Base-by-base conservation (phyloP, 2,888 invertebrate genomes). In the Biston stratarius region DNA sequence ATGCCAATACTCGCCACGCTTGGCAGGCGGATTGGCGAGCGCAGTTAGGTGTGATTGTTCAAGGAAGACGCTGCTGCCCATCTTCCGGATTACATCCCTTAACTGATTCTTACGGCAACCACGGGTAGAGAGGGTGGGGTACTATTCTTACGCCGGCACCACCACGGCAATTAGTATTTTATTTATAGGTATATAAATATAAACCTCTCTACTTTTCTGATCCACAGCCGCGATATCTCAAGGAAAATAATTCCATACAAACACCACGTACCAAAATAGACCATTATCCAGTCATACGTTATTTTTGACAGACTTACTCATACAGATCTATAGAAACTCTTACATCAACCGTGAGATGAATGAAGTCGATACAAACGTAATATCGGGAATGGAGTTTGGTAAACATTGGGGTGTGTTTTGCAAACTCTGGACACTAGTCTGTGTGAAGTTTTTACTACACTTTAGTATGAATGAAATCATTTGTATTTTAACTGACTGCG, bases 231-330 rank as follows among this genome's bases (percentile, higher is more conserved):
- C 36, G 42, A 15, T 60, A 67, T 63, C 60, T 67, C 67, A 67
- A 67, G 67, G 67, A 60, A 63, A 63, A 67, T 48, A 49, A 66
- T 53, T 61, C 56, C 38, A 56, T 60, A 62, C 51, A 66, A 10
- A 65, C 33, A 61, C 47, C 62, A 48, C 34, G 51, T 51, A 63
- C 60, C 11, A 47, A 60, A 67, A 67, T 67, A 67, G 38, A 51
- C 36, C 49, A 24, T 62, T 55, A 61, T 61, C 51, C 59, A 53
- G 62, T 67, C 67, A 63, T 40, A 24, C 49, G 7, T 51, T 67
- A 59, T 59, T 67, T 67, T 56, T 49, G 62, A 49, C 49, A 38
- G 36, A 15, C 45, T 38, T 52, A 52, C 24, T 11, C 47, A 12
- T 47, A 61, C 55, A 14, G 15, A 38, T 9, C 9, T 38, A 53